Evolutionary conservation across 2,797 vertebrate species (phyloP), one percentile per base, ranked within the genome.

Genomic region (Euthynnus affinis): DNA sequence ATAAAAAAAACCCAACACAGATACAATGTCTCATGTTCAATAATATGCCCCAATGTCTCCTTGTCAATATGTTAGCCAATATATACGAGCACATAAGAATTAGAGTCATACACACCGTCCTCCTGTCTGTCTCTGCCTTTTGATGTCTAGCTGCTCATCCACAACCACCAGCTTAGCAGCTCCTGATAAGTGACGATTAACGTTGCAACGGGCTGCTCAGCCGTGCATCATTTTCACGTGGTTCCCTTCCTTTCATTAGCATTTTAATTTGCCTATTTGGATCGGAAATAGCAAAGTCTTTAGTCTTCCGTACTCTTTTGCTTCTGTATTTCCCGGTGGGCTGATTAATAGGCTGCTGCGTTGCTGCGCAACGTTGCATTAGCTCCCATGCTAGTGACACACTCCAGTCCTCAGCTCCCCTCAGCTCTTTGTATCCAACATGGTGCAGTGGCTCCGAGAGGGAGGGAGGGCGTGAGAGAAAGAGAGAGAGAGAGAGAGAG

Each of bases 401-500:
- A 60, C 88, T 81, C 83, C 53, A 62, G 87, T 91, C 88, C 89
- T 88, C 70, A 34, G 71, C 87, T 93, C 87, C 87, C 80, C 82
- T 90, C 75, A 78, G 87, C 86, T 91, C 91, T 94, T 93, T 94
- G 91, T 92, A 92, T 93, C 90, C 83, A 93, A 94, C 93, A 94
- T 94, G 94, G 91, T 95, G 94, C 92, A 93, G 86, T 86, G 89
- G 82, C 89, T 92, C 72, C 37, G 44, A 81, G 74, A 90, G 79
- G 81, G 67, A 87, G 80, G 71, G 88, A 89, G 85, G 71, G 53
- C 70, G 76, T 57, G 51, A 62, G 42, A 55, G 40, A 65, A 63
- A 68, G 63, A 71, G 12, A 20, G 70, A 51, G 78, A 57, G 62
- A 23, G 69, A 85, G 73, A 72, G 74, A 23, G 58, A 78, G 79